Conservation (phyloP, 1,140 invertebrate species). For the Cotesia glomerata region DNA sequence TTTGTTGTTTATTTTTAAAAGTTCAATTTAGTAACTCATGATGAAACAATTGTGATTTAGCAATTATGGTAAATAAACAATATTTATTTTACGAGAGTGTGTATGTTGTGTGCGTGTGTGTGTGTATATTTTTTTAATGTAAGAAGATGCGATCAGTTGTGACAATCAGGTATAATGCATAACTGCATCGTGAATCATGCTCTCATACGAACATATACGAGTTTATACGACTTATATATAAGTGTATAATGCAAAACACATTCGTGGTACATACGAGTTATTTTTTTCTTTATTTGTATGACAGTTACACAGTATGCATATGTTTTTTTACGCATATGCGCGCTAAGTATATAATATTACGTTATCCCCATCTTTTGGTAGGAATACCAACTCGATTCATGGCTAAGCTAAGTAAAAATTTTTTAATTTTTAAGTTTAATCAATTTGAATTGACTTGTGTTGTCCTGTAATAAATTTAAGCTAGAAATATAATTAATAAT, state of each 20-base stretch:
- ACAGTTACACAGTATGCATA: conserved; percentile 3
- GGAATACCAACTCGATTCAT: too few relatives aligned
- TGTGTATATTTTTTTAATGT: conserved; percentile 22
- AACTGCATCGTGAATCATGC: conserved; percentile 32
- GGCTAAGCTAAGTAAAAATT: too few relatives aligned
- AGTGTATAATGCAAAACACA: too few relatives aligned
- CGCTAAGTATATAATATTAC: background rate
- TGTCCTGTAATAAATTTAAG: too few relatives aligned
- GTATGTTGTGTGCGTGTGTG: background rate
- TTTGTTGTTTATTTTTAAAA: too few relatives aligned
- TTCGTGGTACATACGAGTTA: too few relatives aligned
- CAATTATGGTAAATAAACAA: background rate
- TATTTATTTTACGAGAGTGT: background rate
- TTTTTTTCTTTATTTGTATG: conserved; percentile 1
- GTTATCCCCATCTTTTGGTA: too few relatives aligned
- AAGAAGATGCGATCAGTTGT: background rate
- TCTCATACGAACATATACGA: conserved; percentile 12
- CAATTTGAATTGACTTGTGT: too few relatives aligned
- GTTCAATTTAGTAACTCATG: too few relatives aligned
- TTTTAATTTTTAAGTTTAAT: too few relatives aligned
- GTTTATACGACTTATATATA: background rate
- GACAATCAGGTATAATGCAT: conserved; percentile 28
- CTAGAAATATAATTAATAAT: too few relatives aligned
- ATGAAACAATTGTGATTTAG: too few relatives aligned
- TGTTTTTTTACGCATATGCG: conserved; percentile 13